Conservation (phyloP, 2,888 invertebrate species). For the Bursaphelenchus okinawaensis region DNA sequence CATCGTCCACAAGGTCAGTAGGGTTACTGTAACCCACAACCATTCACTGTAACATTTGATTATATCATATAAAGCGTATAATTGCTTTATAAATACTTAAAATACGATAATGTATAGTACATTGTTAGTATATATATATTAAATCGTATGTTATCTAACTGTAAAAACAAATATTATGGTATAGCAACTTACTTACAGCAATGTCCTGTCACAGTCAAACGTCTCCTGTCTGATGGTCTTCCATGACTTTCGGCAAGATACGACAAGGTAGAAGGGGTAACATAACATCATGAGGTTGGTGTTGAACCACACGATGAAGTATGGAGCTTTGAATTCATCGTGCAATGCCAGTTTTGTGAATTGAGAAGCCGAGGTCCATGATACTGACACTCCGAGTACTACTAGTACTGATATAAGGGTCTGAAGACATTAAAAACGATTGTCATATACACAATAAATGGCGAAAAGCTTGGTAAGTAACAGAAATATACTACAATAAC, state of each 20-base stretch:
- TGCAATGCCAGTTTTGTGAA: constrained; percentile 49
- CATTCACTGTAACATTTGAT: constrained; percentile 19
- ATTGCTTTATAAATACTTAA: neutral
- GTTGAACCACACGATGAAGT: constrained; percentile 51
- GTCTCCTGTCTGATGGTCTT: neutral
- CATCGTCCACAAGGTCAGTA: constrained; percentile 39
- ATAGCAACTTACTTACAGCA: constrained; percentile 21
- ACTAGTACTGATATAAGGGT: neutral
- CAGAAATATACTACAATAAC: no score
- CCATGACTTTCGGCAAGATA: constrained; percentile 4
- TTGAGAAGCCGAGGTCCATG: constrained; percentile 41
- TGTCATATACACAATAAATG: no score
- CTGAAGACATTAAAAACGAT: no score
- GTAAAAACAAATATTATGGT: constrained; percentile 28
- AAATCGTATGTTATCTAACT: neutral
- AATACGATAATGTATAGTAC: constrained; percentile 11
- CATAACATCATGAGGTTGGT: constrained; percentile 51
- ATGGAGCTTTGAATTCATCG: constrained; percentile 51
- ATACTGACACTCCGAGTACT: constrained; percentile 1
- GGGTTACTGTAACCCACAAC: constrained; percentile 32
- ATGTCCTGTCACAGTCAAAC: neutral
- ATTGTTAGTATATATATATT: constrained; percentile 3
- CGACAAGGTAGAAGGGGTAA: constrained; percentile 43
- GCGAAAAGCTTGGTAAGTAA: no score
- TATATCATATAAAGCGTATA: neutral